Percentiles rank a stretch among this genome's conserved stretches.
phyloP scores from a whole-genome alignment of 2,797 vertebrate genomes.

The Brachyalestes nurse region DNA sequence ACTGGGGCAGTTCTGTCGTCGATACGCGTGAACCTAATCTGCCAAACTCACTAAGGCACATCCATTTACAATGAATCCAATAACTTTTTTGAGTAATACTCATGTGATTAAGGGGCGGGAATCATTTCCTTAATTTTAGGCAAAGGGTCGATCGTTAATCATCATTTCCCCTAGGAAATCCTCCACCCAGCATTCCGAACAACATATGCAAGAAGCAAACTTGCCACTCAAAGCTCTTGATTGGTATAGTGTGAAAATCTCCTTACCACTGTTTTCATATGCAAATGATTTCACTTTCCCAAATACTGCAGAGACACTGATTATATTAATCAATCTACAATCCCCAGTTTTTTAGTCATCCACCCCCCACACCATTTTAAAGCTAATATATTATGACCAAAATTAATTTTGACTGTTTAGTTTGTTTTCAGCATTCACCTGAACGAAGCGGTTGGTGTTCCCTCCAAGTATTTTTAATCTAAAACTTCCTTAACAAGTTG shows the following conservation, averaged over 20 bases:
- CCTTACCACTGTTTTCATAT: neutral
- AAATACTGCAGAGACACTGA: neutral
- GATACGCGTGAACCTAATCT: slow-evolving; percentile 1
- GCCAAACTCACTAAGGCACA: neutral
- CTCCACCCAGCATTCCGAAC: slow-evolving; percentile 2
- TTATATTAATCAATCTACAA: neutral
- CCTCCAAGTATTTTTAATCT: neutral
- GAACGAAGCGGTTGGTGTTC: too few species aligned
- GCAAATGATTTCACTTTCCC: neutral
- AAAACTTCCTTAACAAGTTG: slow-evolving; percentile 13
- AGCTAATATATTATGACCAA: neutral
- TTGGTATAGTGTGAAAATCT: neutral
- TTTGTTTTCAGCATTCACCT: neutral
- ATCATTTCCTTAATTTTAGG: neutral
- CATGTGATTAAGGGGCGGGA: neutral
- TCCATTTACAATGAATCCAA: neutral
- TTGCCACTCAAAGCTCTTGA: neutral
- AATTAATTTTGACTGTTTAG: neutral
- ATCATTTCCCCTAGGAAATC: slow-evolving; percentile 1
- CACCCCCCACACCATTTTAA: neutral
- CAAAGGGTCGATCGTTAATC: slow-evolving; percentile 1
- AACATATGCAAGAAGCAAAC: neutral
- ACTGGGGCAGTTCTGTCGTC: neutral
- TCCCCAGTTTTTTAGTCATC: neutral
- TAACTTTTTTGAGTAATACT: neutral